Base-by-base conservation (phyloP, 2,113 vertebrate genomes). In the Bostrychus sinensis region DNA sequence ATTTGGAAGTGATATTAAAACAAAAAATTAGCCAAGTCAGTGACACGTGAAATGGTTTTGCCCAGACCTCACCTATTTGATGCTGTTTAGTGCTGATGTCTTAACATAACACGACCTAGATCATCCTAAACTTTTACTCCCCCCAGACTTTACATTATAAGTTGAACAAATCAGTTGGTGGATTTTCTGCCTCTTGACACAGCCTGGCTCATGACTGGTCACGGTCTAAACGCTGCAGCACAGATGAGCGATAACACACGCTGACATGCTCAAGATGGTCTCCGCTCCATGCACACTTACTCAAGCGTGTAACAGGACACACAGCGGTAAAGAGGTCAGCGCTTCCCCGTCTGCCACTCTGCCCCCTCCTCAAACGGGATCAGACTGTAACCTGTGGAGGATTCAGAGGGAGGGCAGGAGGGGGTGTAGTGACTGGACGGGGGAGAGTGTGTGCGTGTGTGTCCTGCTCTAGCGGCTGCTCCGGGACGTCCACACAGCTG, bases 381-480 rank as follows among this genome's bases (percentile, higher is more conserved):
- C 25, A 62, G 46, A 57, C 38, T 43, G 68, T 61, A 68, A 72
- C 63, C 56, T 61, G 51, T 66, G 58, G 62, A 62, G 42, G 55
- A 25, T 36, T 45, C 42, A 54, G 50, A 56, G 62, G 66, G 42
- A 39, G 66, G 43, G 70, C 34, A 25, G 36, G 75, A 42, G 37
- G 14, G 10, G 37, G 37, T 77, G 62, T 41, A 3, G 42, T 34
- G 74, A 71, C 61, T n/a, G 75, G 60, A 54, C 66, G 23, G 69
- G 60, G 36, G 58, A 9, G 42, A 26, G n/a, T 57, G 60, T 34
- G 50, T 66, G 79, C 63, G n/a, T n/a, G n/a, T n/a, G n/a, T n/a
- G n/a, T n/a, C 60, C 75, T 77, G 86, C 74, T 82, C 73, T 85
- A 88, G 81, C 90, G 88, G 85, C 89, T 90, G 90, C 87, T 91